Evolutionary conservation across 2,113 vertebrate genomes (phyloP), one percentile per base, ranked within the genome.

Genomic region (Astur gentilis): DNA sequence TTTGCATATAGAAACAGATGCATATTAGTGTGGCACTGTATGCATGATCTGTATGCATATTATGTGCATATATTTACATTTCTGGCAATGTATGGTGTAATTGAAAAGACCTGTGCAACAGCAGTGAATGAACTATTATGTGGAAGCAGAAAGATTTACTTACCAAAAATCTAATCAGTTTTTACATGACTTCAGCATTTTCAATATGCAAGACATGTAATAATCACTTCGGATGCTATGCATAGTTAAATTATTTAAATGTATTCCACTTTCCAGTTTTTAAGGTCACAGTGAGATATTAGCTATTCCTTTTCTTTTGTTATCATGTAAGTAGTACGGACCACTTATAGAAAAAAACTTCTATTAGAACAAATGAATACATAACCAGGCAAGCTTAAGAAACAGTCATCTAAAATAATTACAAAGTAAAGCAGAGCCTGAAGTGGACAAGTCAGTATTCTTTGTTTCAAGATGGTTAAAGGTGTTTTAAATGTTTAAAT

Each of bases 201-300:
- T 66, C 55, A 84, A 83, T 89, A 62, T 3, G 8, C 52, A 93
- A 84, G 65, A n/a, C 15, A 4, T 61, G 20, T 82, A 91, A 62
- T 85, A 67, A 87, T 86, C 61, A 79, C 31, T 90, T 91, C 38
- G 60, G 80, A 60, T 69, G 42, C 49, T 94, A 45, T 64, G 58
- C 45, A 19, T 89, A 73, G 75, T 79, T 87, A 64, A 93, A 80
- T 95, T 95, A 96, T 95, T 97, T 82, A 93, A 97, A 95, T 97
- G 4, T 92, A 94, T 95, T 97, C 77, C 21, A 57, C 47, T 93
- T 82, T 20, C 26, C 36, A 44, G 34, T 32, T 87, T 96, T 96
- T 95, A 97, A 97, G 96, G 94, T 97, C 83, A 91, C 40, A 50
- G 26, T 49, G 34, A 82, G 50, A 22, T 73, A 57, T 18, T 44